Percentiles rank a stretch among this genome's conserved stretches.
phyloP scores from a whole-genome alignment of 2,113 vertebrate species.

The Colius striatus region DNA sequence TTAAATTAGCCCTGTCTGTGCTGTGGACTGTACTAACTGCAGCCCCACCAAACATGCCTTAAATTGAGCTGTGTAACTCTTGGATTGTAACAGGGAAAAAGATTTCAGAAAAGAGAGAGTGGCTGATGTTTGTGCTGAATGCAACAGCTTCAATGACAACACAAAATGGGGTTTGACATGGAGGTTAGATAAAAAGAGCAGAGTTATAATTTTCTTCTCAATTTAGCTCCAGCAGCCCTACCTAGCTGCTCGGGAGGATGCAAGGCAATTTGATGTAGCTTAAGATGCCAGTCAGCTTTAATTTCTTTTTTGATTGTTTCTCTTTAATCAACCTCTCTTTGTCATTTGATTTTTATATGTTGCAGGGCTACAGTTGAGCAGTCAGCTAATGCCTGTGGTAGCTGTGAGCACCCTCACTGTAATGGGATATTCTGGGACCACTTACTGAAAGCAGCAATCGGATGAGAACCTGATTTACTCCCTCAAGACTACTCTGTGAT shows the following conservation, averaged over 20 bases:
- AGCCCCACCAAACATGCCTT: neutral
- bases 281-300: neutral
- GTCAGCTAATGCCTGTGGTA: neutral
- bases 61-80: neutral
- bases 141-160: fast-evolving
- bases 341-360: neutral
- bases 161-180: fast-evolving
- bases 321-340: constrained; percentile 21
- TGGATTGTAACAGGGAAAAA: neutral
- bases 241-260: neutral
- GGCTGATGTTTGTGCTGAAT: neutral
- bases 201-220: neutral
- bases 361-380: neutral
- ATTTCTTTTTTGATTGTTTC: constrained; percentile 20
- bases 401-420: neutral
- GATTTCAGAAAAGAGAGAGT: neutral
- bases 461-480: constrained; percentile 53
- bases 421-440: constrained; percentile 47
- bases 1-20: neutral
- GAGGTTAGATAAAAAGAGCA: neutral
- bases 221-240: neutral
- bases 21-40: neutral
- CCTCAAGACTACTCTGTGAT: constrained; percentile 31
- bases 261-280: neutral
- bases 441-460: neutral